A percentile compares a stretch with the other conserved stretches of the same genome.
phyloP scores from a whole-genome alignment of 2,797 vertebrate species.

The Sebastes diaconus region DNA sequence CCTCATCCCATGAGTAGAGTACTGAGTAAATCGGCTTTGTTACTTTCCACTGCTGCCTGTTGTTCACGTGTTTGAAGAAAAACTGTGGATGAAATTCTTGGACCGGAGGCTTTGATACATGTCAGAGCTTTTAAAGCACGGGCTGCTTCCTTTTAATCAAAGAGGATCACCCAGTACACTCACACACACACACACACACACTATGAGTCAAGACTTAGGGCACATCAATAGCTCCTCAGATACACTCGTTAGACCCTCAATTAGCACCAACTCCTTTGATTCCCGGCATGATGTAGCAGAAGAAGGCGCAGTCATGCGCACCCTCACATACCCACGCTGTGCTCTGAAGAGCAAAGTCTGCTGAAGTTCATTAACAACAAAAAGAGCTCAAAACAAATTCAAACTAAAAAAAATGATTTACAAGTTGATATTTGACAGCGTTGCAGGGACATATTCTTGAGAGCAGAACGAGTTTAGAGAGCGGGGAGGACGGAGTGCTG shows the following conservation, averaged over 20 bases:
- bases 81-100: not conserved
- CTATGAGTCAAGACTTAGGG: slow-evolving; percentile 2
- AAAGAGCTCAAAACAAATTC: slow-evolving; percentile 3
- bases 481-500: not conserved
- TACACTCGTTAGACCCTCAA: slow-evolving; percentile 24
- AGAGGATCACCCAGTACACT: not conserved
- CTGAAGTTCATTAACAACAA: not conserved
- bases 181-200: slow-evolving; percentile 2
- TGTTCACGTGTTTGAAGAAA: not conserved
- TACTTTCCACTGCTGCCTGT: not conserved
- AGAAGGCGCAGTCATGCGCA: not conserved
- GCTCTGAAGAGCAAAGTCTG: not conserved
- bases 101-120: not conserved
- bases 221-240: slow-evolving; percentile 24
- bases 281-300: not conserved
- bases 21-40: not conserved
- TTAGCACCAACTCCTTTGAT: slow-evolving; percentile 29
- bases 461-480: slow-evolving; percentile 10
- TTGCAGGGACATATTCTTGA: not conserved
- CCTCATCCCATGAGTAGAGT: not conserved
- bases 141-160: slow-evolving; percentile 5
- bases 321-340: not conserved
- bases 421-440: not conserved
- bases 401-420: not conserved
- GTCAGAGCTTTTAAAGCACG: not conserved